A percentile compares a stretch with the other conserved stretches of the same genome.
These are phyloP conservation scores for Acronicta alni DNA, from an alignment of 2,888 invertebrate genomes.

Conservation along the genomic window DNA sequence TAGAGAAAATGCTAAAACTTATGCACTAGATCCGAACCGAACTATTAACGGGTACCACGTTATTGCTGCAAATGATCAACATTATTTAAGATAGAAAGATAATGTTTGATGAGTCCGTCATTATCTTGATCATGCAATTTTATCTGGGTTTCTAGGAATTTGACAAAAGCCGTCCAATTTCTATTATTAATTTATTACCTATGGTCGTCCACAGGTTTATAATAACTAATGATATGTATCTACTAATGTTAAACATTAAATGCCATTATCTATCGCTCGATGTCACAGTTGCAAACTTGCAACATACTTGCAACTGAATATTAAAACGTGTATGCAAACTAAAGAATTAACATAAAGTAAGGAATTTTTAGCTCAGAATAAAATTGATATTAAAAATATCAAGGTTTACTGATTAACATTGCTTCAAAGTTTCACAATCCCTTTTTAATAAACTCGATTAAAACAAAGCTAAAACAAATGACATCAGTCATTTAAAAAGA, in stretches of 20 bases:
- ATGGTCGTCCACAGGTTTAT: neutral
- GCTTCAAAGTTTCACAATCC: conserved; percentile 12
- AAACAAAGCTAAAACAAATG: conserved; percentile 15
- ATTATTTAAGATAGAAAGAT: neutral
- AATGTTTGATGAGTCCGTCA: conserved; percentile 10
- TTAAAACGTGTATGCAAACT: conserved; percentile 15
- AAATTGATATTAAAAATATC: conserved; percentile 1
- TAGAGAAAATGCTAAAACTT: conserved; percentile 48
- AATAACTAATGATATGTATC: neutral
- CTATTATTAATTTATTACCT: neutral
- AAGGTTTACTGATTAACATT: conserved; percentile 2
- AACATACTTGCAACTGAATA: neutral
- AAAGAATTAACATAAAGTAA: conserved; percentile 1
- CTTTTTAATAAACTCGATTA: conserved; percentile 20
- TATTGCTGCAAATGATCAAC: conserved; percentile 18
- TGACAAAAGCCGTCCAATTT: neutral
- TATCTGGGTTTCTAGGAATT: neutral
- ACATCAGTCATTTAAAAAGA: conserved; percentile 16
- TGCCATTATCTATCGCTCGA: conserved; percentile 7
- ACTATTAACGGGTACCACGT: neutral
- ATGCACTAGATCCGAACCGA: conserved; percentile 26
- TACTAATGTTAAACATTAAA: conserved; percentile 1
- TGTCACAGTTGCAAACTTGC: too few species aligned
- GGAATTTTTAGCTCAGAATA: conserved; percentile 2
- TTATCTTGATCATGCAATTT: neutral